Percentiles rank a stretch among this genome's conserved stretches.
phyloP scores from a whole-genome alignment of 2,888 invertebrate genomes.

The Melitaea athalia region DNA sequence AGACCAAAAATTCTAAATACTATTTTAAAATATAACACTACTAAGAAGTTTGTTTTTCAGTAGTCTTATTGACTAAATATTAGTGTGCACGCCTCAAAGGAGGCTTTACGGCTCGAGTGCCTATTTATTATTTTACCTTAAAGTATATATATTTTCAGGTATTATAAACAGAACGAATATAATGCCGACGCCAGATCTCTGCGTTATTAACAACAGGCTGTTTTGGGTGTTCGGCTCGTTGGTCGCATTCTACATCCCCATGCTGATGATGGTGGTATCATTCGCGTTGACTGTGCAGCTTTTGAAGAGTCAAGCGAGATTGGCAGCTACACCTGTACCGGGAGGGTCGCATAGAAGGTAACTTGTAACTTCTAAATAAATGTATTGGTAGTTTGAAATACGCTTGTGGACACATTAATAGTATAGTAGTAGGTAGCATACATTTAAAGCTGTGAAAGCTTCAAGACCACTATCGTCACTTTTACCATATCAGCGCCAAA shows the following conservation, averaged over 20 bases:
- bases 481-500: too few species aligned
- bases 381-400: background rate
- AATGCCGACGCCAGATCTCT: conserved; percentile 88
- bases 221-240: conserved; percentile 96
- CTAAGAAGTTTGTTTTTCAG: too few species aligned
- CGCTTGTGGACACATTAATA: too few species aligned
- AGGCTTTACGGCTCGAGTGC: too few species aligned
- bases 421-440: too few species aligned
- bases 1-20: too few species aligned
- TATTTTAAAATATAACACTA: too few species aligned
- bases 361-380: background rate
- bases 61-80: too few species aligned
- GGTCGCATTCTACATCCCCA: conserved; percentile 97
- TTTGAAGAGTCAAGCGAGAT: conserved; percentile 89
- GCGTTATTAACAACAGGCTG: conserved; percentile 92
- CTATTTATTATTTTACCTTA: background rate
- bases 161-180: conserved; percentile 89
- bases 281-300: conserved; percentile 95
- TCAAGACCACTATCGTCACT: too few species aligned
- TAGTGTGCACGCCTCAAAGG: too few species aligned
- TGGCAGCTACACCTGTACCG: conserved; percentile 82
- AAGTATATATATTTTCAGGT: conserved; percentile 72
- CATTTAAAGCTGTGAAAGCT: too few species aligned
- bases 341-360: conserved; percentile 74
- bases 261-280: conserved; percentile 96